Conservation (phyloP, 2,113 vertebrate genomes). For the Zosterops borbonicus region DNA sequence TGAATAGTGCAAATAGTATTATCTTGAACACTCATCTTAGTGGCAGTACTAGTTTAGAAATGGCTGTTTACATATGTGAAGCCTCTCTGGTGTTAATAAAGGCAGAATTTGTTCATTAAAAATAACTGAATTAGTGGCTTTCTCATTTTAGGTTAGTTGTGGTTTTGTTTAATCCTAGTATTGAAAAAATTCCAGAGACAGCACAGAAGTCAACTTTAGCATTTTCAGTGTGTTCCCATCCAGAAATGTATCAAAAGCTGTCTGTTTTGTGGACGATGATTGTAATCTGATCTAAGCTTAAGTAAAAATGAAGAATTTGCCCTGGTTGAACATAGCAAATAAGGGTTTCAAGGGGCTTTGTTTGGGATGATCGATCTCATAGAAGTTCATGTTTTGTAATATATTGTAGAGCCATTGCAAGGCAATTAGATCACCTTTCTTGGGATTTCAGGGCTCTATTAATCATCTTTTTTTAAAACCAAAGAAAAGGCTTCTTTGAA, state of each 20-base stretch:
- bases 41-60: not conserved
- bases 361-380: not conserved
- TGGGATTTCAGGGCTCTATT: not conserved
- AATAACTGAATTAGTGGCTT: not conserved
- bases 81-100: not conserved
- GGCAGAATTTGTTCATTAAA: not conserved
- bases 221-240: not conserved
- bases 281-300: constrained; percentile 18
- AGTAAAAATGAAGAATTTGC: constrained; percentile 13
- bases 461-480: not conserved
- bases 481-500: not conserved
- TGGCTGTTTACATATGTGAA: not conserved
- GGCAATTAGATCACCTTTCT: constrained; percentile 21
- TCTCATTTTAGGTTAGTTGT: not conserved
- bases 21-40: not conserved
- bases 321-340: not conserved
- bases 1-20: not conserved
- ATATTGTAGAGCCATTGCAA: constrained; percentile 1
- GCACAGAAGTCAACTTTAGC: not conserved
- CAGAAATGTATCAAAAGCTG: not conserved
- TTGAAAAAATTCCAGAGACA: not conserved
- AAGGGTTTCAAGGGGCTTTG: not conserved
- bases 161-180: not conserved
- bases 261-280: not conserved
- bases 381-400: not conserved